Percentiles rank a stretch among this genome's conserved stretches.
phyloP scores from a whole-genome alignment of 2,888 invertebrate species.

The Tenthredo livida region DNA sequence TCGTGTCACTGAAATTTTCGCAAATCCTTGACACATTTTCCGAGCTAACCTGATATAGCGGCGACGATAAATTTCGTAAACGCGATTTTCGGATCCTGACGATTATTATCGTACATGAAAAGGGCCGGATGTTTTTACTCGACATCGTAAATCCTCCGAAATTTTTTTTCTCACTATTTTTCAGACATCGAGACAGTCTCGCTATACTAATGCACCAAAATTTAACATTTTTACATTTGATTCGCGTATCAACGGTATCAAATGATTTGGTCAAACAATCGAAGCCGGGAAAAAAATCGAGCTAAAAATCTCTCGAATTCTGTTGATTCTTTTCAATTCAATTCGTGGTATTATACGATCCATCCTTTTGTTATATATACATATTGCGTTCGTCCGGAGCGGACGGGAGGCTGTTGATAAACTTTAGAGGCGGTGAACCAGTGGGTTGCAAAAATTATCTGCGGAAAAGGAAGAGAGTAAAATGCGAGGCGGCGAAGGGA shows the following conservation, averaged over 20 bases:
- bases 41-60: conserved; percentile 46
- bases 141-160: conserved; percentile 31
- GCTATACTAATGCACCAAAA: too few species aligned
- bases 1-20: neutral
- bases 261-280: neutral
- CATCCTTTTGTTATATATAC: neutral
- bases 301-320: neutral
- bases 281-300: neutral
- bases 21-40: neutral
- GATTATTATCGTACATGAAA: conserved; percentile 39
- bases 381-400: neutral
- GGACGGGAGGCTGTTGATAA: neutral
- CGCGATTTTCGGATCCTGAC: conserved; percentile 39
- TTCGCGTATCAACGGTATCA: neutral
- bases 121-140: conserved; percentile 27
- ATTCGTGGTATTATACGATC: neutral
- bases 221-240: neutral
- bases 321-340: neutral
- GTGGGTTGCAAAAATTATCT: conserved; percentile 43
- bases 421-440: neutral
- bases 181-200: neutral
- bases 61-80: conserved; percentile 46
- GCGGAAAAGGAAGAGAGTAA: conserved; percentile 21
- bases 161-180: conserved; percentile 1
- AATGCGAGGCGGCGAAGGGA: neutral